Conservation (phyloP, 2,113 vertebrate genomes). For the Mormyrus lacerda region DNA sequence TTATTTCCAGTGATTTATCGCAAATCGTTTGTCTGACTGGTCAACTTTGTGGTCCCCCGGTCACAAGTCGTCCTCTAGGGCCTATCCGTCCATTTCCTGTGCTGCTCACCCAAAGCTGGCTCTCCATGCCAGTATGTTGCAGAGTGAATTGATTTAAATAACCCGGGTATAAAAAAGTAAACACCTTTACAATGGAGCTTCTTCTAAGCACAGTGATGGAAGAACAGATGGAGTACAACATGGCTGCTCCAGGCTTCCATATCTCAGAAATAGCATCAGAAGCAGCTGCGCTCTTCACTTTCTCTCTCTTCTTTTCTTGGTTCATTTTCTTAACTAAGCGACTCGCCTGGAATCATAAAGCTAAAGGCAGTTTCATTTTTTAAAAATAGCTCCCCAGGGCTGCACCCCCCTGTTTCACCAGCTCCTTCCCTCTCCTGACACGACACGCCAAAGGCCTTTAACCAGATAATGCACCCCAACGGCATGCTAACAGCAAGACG, state of each 20-base stretch:
- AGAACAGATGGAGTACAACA: neutral
- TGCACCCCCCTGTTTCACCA: neutral
- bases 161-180: neutral
- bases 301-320: neutral
- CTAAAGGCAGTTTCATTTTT: conserved; percentile 6
- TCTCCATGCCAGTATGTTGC: neutral
- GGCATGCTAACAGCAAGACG: neutral
- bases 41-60: neutral
- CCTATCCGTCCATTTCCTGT: neutral
- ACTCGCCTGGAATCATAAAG: neutral
- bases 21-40: neutral
- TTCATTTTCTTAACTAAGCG: neutral
- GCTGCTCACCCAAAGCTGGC: neutral
- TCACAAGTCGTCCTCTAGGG: neutral
- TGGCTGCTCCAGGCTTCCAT: neutral
- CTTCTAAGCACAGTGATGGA: neutral
- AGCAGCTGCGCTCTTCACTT: neutral
- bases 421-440: neutral
- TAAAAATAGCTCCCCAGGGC: neutral
- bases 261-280: neutral
- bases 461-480: neutral
- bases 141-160: neutral
- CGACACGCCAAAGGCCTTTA: neutral
- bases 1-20: neutral
- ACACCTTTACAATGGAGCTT: neutral